Conservation (phyloP, 1,140 invertebrate species). For the Zaprionus kolodkinae region DNA sequence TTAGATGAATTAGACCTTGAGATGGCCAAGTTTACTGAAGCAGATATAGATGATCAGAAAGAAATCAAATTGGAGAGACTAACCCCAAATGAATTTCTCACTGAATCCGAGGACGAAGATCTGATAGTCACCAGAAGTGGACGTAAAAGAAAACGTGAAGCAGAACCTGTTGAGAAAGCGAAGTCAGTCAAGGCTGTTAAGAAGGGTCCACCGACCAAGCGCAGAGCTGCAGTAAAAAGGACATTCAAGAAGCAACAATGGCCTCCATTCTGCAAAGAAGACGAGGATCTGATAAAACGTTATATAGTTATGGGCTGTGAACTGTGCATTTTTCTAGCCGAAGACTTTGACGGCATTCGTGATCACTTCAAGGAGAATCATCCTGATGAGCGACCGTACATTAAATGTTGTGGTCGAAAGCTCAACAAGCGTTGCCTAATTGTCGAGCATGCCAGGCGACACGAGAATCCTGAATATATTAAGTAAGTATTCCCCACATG, state of each 20-base stretch:
- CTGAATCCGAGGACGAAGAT: slow-evolving; percentile 46
- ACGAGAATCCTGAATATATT: slow-evolving; percentile 79
- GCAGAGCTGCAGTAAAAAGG: slow-evolving; percentile 41
- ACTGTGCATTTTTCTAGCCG: slow-evolving; percentile 72
- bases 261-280: slow-evolving; percentile 71
- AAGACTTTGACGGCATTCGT: slow-evolving; percentile 69
- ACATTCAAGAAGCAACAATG: slow-evolving; percentile 63
- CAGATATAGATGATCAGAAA: slow-evolving; percentile 22
- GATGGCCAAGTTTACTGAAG: slow-evolving; percentile 18
- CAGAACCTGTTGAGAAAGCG: slow-evolving; percentile 13
- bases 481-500: slow-evolving; percentile 46
- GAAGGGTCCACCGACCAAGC: slow-evolving; percentile 42
- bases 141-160: slow-evolving; percentile 57
- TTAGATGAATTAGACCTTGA: slow-evolving; percentile 63
- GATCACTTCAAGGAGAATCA: slow-evolving; percentile 75
- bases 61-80: slow-evolving; percentile 63
- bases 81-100: slow-evolving; percentile 50
- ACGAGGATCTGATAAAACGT: slow-evolving; percentile 74
- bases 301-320: slow-evolving; percentile 81
- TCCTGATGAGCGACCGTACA: slow-evolving; percentile 60
- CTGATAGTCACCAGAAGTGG: slow-evolving; percentile 68
- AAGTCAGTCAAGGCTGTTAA: slow-evolving; percentile 46
- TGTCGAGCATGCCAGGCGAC: slow-evolving; percentile 71
- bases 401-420: slow-evolving; percentile 75
- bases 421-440: slow-evolving; percentile 70